Evolutionary conservation across 2,797 vertebrate genomes (phyloP).

Genomic region (Enteromius viviparus): DNA sequence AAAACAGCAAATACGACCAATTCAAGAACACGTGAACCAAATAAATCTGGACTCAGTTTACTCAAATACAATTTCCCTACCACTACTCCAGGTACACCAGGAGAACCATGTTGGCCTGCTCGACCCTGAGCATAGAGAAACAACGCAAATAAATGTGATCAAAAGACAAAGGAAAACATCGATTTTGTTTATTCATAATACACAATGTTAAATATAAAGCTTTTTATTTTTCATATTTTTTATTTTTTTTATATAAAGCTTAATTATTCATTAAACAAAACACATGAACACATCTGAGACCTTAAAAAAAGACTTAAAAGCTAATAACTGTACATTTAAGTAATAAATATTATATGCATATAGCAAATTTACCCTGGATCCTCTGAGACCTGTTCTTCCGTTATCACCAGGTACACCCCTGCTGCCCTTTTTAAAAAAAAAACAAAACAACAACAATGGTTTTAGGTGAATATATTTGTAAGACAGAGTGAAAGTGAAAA

Average conservation of each 20-base stretch:
- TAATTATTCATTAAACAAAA: neutral
- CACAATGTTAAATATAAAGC: neutral
- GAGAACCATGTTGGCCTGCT: conserved; percentile 77
- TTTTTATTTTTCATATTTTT: no score
- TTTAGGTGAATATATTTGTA: neutral
- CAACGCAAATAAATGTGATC: neutral
- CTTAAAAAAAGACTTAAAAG: neutral
- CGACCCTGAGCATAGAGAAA: conserved; percentile 74
- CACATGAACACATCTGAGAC: neutral
- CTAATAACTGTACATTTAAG: neutral
- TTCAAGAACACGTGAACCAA: conserved; percentile 26
- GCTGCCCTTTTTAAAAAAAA: conserved; percentile 69
- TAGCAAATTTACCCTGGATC: conserved; percentile 71
- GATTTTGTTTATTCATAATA: neutral
- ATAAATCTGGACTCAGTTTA: conserved; percentile 7
- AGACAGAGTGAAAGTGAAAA: neutral
- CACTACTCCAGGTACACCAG: conserved; percentile 75
- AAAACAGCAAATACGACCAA: conserved; percentile 56
- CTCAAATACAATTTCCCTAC: conserved; percentile 67
- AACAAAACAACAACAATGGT: neutral
- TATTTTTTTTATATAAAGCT: no score
- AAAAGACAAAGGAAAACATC: neutral
- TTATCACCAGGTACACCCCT: conserved; percentile 73
- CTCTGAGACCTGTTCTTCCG: conserved; percentile 73
- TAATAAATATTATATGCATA: neutral